Evolutionary conservation across 2,797 vertebrate species (phyloP).

Genomic region (Anableps anableps): DNA sequence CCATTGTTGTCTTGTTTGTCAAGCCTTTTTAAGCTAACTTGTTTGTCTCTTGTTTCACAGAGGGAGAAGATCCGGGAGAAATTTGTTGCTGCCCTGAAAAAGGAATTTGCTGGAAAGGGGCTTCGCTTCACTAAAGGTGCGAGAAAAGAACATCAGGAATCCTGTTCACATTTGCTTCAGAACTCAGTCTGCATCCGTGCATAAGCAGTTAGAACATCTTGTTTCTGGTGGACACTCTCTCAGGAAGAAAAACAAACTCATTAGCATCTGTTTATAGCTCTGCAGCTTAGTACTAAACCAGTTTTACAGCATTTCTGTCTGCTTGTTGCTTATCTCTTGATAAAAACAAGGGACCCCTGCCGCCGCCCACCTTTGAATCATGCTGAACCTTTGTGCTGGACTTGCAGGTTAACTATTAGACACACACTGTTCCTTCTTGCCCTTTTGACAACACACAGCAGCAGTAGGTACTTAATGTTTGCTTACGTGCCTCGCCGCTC

Average conservation of each 20-base stretch:
- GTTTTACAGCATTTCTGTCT: slow-evolving; percentile 18
- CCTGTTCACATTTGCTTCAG: not conserved
- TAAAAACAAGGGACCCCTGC: not conserved
- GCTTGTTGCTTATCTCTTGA: slow-evolving; percentile 6
- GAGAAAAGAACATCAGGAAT: slow-evolving; percentile 2
- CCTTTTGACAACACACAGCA: slow-evolving; percentile 1
- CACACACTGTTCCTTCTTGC: not conserved
- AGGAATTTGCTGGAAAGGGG: slow-evolving; percentile 96
- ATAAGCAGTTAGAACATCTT: not conserved
- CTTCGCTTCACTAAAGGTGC: slow-evolving; percentile 92
- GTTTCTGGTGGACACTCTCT: not conserved
- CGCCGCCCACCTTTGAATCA: slow-evolving; percentile 3
- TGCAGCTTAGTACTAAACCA: slow-evolving; percentile 10
- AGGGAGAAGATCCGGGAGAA: slow-evolving; percentile 96
- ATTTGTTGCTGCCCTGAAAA: slow-evolving; percentile 93
- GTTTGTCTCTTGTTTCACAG: slow-evolving; percentile 69
- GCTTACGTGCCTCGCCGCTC: slow-evolving; percentile 44
- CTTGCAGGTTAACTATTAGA: slow-evolving; percentile 46
- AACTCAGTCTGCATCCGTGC: not conserved
- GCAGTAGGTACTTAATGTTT: slow-evolving; percentile 48
- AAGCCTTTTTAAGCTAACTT: not conserved
- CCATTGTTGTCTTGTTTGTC: not conserved
- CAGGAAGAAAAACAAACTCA: not conserved
- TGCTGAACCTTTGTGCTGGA: slow-evolving; percentile 14
- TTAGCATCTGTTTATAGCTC: not conserved